phyloP scores from a whole-genome alignment of 2,113 vertebrate species.

The Miniopterus natalensis region DNA sequence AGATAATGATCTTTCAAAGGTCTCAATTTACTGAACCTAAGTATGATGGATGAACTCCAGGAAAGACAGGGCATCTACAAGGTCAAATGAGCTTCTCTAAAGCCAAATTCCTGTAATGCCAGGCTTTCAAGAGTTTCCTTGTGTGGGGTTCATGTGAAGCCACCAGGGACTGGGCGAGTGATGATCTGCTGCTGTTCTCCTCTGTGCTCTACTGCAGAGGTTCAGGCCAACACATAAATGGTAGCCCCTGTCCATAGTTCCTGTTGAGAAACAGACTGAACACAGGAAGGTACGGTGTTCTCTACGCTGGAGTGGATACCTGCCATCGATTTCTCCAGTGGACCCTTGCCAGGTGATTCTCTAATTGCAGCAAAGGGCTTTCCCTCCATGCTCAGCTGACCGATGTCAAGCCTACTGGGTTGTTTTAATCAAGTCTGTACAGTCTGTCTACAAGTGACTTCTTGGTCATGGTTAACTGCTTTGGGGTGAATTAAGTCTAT shows the following conservation, averaged over 20 bases:
- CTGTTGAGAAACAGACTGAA: background rate
- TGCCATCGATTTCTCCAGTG: background rate
- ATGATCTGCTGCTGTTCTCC: background rate
- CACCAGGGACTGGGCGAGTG: background rate
- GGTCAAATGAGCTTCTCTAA: background rate
- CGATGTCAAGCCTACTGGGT: background rate
- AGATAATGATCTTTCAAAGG: conserved; percentile 30
- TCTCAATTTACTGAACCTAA: background rate
- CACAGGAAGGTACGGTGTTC: background rate
- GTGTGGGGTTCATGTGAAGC: background rate
- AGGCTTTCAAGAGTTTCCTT: background rate
- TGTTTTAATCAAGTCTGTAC: background rate
- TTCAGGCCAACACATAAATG: background rate
- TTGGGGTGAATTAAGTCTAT: background rate
- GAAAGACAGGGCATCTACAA: background rate
- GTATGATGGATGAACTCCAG: background rate
- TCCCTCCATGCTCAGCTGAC: background rate
- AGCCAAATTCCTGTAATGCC: background rate
- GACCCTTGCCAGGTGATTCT: background rate
- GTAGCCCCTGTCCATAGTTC: background rate
- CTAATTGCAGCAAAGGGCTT: background rate
- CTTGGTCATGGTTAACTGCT: background rate
- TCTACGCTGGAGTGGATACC: background rate
- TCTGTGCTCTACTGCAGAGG: background rate
- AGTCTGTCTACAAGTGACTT: background rate